Conservation (phyloP, 2,113 vertebrate species). For the Chaetodon auriga region DNA sequence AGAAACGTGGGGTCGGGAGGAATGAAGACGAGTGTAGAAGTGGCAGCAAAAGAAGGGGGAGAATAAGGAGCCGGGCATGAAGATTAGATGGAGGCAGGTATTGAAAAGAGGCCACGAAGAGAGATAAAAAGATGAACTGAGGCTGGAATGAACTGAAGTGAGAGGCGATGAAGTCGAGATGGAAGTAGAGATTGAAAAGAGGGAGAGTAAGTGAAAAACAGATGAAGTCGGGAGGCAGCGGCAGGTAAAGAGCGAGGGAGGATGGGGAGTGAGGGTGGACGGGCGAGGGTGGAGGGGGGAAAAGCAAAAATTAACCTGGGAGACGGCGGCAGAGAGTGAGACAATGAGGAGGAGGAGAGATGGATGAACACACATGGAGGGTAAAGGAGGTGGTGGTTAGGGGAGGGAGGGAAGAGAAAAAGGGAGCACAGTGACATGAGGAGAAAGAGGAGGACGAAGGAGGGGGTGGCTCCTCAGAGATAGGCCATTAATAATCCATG, state of each 20-base stretch:
- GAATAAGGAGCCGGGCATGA: slow-evolving; percentile 5
- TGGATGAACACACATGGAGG: slow-evolving; percentile 32
- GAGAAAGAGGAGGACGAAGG: slow-evolving; percentile 30
- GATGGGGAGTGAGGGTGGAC: not conserved
- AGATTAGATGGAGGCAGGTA: slow-evolving; percentile 39
- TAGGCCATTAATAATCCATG: slow-evolving; percentile 82
- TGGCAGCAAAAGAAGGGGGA: not conserved
- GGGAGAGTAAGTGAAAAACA: slow-evolving; percentile 25
- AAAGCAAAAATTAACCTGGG: slow-evolving; percentile 23
- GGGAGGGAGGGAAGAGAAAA: not conserved
- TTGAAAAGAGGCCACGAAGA: slow-evolving; percentile 26
- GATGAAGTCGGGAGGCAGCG: slow-evolving; percentile 10
- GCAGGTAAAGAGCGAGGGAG: not conserved
- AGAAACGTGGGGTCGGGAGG: not conserved
- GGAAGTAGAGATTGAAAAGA: slow-evolving; percentile 25
- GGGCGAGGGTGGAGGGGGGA: not conserved
- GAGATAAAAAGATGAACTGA: slow-evolving; percentile 35
- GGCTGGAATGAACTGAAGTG: slow-evolving; percentile 17
- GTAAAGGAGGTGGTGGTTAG: not conserved
- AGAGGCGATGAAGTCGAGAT: slow-evolving; percentile 33
- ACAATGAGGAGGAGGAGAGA: slow-evolving; percentile 30
- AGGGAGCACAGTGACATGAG: slow-evolving; percentile 39
- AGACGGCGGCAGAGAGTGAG: not conserved
- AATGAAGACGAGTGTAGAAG: slow-evolving; percentile 12
- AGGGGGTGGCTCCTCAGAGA: slow-evolving; percentile 55